phyloP scores from a whole-genome alignment of 2,888 invertebrate species.

The Steromphala cineraria region DNA sequence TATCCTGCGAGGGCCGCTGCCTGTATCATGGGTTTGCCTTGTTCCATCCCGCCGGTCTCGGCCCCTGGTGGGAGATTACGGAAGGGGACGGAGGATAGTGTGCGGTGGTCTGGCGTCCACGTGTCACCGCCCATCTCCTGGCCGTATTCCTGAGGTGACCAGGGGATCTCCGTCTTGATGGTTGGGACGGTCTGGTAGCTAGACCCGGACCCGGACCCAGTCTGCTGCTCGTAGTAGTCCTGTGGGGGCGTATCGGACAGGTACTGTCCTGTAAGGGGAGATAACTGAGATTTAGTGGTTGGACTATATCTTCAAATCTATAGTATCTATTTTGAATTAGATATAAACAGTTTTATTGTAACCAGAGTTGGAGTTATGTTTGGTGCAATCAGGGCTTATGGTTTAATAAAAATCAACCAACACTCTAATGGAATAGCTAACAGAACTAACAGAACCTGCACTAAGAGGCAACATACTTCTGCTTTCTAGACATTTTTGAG shows the following conservation, averaged over 20 bases:
- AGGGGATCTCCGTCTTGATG: conserved; percentile 61
- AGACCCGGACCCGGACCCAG: too few relatives aligned
- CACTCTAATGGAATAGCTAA: too few relatives aligned
- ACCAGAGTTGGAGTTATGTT: too few relatives aligned
- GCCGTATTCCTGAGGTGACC: conserved; percentile 58
- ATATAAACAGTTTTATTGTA: too few relatives aligned
- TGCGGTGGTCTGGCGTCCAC: conserved; percentile 65
- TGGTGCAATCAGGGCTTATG: too few relatives aligned
- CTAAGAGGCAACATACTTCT: too few relatives aligned
- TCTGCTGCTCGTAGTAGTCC: conserved; percentile 53
- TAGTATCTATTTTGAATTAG: too few relatives aligned
- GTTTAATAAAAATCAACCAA: too few relatives aligned
- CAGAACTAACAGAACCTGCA: too few relatives aligned
- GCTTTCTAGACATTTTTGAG: not conserved
- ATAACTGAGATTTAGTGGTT: too few relatives aligned
- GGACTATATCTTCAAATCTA: too few relatives aligned
- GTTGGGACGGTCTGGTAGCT: conserved; percentile 87
- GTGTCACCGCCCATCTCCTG: conserved; percentile 76
- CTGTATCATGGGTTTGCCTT: conserved; percentile 81
- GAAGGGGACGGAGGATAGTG: conserved; percentile 50
- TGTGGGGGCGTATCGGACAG: conserved; percentile 51
- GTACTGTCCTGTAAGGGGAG: conserved; percentile 60
- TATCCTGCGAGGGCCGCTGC: conserved; percentile 79
- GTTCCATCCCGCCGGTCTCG: conserved; percentile 53
- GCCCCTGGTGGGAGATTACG: conserved; percentile 49